Percentiles rank a stretch among this genome's conserved stretches.
Conservation (phyloP, 2,113 vertebrate species). For the Sciurus niger region DNA sequence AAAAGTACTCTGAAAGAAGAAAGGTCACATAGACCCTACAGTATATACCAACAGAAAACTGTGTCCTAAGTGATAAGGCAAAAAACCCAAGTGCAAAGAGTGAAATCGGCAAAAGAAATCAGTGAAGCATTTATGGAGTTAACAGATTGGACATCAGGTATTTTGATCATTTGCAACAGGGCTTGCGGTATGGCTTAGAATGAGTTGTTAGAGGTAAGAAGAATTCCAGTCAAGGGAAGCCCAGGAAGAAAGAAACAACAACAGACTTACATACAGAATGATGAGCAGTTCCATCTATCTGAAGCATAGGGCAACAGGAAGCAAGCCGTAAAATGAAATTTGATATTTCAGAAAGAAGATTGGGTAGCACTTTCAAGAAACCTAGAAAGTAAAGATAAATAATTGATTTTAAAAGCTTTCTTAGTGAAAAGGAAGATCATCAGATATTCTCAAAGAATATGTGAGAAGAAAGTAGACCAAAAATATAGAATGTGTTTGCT, state of each 20-base stretch:
- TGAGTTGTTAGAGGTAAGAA: not conserved
- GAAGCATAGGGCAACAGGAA: not conserved
- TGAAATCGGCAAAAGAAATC: not conserved
- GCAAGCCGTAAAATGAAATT: not conserved
- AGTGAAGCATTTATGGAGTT: not conserved
- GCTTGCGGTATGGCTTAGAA: too few species aligned
- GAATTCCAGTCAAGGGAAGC: not conserved
- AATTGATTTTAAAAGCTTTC: not conserved
- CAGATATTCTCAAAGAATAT: conserved; percentile 29
- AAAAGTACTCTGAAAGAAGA: not conserved
- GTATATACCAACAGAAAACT: not conserved
- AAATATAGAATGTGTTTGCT: conserved; percentile 17
- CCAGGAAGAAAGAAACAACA: not conserved
- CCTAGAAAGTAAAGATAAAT: not conserved
- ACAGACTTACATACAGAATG: not conserved
- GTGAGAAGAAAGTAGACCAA: conserved; percentile 28
- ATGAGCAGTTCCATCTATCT: not conserved
- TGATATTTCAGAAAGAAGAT: not conserved
- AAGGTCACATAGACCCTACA: not conserved
- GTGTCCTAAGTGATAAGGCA: not conserved
- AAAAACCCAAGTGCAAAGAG: not conserved
- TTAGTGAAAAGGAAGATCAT: not conserved
- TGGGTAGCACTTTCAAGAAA: not conserved
- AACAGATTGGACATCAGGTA: not conserved
- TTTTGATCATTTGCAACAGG: not conserved